These are phyloP conservation scores for Cataglyphis livida DNA, from an alignment of 2,888 invertebrate species.

Conservation along the genomic window DNA sequence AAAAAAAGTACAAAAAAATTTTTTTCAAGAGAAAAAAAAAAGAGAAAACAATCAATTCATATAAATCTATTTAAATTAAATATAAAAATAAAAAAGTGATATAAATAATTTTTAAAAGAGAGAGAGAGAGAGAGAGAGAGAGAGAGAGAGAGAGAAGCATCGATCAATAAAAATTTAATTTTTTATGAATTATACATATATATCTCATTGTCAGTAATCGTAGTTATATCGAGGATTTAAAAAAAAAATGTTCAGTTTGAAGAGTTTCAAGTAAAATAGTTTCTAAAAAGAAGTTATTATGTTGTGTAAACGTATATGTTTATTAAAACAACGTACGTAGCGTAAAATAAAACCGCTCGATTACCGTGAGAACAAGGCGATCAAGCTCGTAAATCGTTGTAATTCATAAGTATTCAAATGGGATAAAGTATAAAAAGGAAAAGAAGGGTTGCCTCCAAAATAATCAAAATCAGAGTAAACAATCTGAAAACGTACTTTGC, in stretches of 20 bases:
- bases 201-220: neutral
- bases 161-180: neutral
- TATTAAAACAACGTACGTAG: constrained; percentile 21
- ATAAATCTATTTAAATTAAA: neutral
- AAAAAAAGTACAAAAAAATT: neutral
- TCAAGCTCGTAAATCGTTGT: constrained; percentile 42
- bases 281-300: neutral
- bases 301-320: neutral
- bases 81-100: neutral
- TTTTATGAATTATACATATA: neutral
- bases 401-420: constrained; percentile 47
- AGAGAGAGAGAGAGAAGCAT: neutral
- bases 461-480: constrained; percentile 43
- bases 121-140: neutral
- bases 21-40: neutral
- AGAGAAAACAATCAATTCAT: neutral
- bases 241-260: neutral
- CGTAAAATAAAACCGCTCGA: constrained; percentile 5
- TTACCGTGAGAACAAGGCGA: constrained; percentile 30
- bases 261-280: neutral
- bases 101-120: neutral
- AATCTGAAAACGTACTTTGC: constrained; percentile 30
- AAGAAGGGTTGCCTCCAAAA: constrained; percentile 41
- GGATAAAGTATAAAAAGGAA: constrained; percentile 36
- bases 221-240: neutral